Percentiles rank a stretch among this genome's conserved stretches.
Conservation (phyloP, 1,140 invertebrate species). For the Bombyx mandarina region DNA sequence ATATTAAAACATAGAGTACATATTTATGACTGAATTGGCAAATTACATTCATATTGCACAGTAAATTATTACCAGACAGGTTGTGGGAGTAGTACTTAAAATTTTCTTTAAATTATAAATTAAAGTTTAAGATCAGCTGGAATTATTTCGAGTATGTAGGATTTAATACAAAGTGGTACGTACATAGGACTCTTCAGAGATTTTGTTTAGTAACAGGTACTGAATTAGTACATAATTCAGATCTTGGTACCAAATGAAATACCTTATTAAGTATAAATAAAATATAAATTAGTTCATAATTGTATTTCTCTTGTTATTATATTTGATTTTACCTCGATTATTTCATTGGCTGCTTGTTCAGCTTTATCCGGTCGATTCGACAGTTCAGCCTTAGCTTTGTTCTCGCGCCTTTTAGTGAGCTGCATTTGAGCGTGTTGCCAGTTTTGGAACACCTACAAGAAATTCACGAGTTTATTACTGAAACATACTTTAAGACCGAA, state of each 20-base stretch:
- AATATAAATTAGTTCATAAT: background rate
- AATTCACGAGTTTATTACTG: background rate
- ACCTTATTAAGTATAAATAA: background rate
- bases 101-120: too few species aligned
- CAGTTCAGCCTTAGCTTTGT: constrained; percentile 92
- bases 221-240: too few species aligned
- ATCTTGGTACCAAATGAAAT: background rate
- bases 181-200: too few species aligned
- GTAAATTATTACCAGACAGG: too few species aligned
- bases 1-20: too few species aligned
- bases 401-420: constrained; percentile 94
- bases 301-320: background rate
- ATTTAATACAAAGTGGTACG: too few species aligned
- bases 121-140: too few species aligned
- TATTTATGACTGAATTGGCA: too few species aligned
- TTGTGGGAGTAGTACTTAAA: too few species aligned
- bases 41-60: too few species aligned
- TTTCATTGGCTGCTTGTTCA: constrained; percentile 90
- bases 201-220: too few species aligned
- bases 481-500: background rate
- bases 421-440: constrained; percentile 98
- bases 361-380: constrained; percentile 90
- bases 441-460: constrained; percentile 85
- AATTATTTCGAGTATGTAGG: too few species aligned
- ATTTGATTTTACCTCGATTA: constrained; percentile 83